Evolutionary conservation across 2,797 vertebrate species (phyloP), one percentile per base, ranked within the genome.

Genomic region (Octomys mimax): DNA sequence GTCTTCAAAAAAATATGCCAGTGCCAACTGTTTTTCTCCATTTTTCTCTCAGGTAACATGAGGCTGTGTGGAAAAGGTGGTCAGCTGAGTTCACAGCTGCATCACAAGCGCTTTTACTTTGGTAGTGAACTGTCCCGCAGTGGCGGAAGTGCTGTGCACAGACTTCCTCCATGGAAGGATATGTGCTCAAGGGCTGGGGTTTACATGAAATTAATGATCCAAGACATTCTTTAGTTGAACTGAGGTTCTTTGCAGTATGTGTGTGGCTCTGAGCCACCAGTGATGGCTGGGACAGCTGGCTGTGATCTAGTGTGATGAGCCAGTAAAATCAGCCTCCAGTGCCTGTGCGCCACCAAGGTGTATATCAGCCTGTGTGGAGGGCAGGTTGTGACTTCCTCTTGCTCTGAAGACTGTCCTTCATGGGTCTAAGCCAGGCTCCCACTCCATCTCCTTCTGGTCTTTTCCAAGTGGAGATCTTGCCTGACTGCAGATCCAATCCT

Each of bases 1-100:
- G 1, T 94, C 80, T 89, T 93, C 57, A 78, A 86, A 79, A 88
- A 95, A 36, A 92, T 46, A 24, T 18, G n/a, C 59, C 57, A 36
- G 0, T 82, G 75, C 52, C 86, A 24, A 39, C 12, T n/a, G 16
- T 1, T 71, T 77, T 86, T 57, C 9, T 62, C 70, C 52, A 42
- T 52, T 73, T 28, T 88, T 79, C 49, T 93, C 84, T 80, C n/a
- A 10, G n/a, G 16, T 83, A 71, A 84, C 83, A 13, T 28, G n/a
- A 14, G 9, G 31, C 26, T 88, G 68, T 83, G 0, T 52, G 64
- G 36, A 64, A 87, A 71, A 90, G 16, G 85, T n/a, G 12, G 22
- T 68, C 26, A 13, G 28, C 13, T 70, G 5, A 49, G 82, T 62
- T 61, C 57, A 52, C 49, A 33, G 6, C 36, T 21, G 9, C 42